Percentiles rank a stretch among this genome's conserved stretches.
phyloP scores from a whole-genome alignment of 2,797 vertebrate species.

The Oreochromis mossambicus region DNA sequence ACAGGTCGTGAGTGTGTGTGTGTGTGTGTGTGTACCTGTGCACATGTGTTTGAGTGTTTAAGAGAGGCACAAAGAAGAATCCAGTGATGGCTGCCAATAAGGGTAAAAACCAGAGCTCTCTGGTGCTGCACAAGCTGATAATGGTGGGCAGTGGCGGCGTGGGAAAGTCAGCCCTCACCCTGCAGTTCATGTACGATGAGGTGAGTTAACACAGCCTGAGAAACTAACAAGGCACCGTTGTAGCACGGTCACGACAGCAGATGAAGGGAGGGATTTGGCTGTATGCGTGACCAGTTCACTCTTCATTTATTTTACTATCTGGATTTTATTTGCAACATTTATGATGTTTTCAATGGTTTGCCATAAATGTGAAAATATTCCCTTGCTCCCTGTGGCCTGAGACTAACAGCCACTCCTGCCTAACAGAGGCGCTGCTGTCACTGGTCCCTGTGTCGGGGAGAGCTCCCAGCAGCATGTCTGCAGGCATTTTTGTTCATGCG shows the following conservation, averaged over 20 bases:
- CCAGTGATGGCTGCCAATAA: constrained; percentile 89
- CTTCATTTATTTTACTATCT: background rate
- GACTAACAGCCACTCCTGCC: background rate
- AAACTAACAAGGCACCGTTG: background rate
- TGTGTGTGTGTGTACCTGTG: background rate
- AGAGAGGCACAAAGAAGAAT: constrained; percentile 21
- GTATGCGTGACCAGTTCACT: background rate
- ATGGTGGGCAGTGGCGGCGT: constrained; percentile 99
- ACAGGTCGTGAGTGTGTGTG: constrained; percentile 39
- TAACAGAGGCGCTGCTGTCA: background rate
- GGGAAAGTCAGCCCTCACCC: constrained; percentile 95
- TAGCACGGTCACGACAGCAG: background rate
- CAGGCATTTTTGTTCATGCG: background rate
- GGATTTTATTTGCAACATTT: background rate
- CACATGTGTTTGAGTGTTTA: constrained; percentile 16
- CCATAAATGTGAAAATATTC: background rate
- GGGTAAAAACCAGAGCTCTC: constrained; percentile 94
- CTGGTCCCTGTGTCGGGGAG: background rate
- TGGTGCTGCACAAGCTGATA: constrained; percentile 97
- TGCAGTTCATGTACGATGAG: constrained; percentile 99
- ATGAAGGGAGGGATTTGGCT: background rate
- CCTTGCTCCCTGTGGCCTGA: background rate
- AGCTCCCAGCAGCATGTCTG: background rate
- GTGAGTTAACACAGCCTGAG: constrained; percentile 62
- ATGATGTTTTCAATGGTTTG: background rate